These are phyloP conservation scores for Urechis unicinctus DNA, from an alignment of 2,888 invertebrate genomes.

Conservation along the genomic window DNA sequence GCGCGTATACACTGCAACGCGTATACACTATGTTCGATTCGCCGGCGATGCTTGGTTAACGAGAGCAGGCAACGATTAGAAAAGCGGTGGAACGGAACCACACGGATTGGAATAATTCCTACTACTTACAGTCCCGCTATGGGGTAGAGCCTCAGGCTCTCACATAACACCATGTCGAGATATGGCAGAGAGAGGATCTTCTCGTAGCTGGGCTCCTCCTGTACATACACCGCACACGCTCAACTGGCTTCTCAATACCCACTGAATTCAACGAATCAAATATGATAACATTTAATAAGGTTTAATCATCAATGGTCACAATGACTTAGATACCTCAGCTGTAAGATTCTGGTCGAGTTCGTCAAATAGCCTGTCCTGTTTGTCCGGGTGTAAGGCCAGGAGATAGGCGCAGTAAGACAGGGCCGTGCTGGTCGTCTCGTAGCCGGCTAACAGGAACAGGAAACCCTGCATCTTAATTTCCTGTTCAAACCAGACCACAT, in stretches of 20 bases:
- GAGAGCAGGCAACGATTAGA: too few relatives aligned
- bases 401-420: slow-evolving; percentile 53
- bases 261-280: too few relatives aligned
- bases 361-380: slow-evolving; percentile 49
- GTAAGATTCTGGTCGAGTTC: slow-evolving; percentile 47
- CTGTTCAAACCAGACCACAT: too few relatives aligned
- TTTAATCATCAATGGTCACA: too few relatives aligned
- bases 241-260: too few relatives aligned
- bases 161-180: slow-evolving; percentile 51
- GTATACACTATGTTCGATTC: too few relatives aligned
- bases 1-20: too few relatives aligned
- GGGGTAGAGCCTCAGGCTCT: slow-evolving; percentile 51
- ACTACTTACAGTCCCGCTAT: slow-evolving; percentile 40
- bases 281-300: too few relatives aligned
- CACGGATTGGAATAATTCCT: too few relatives aligned
- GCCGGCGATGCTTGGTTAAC: too few relatives aligned
- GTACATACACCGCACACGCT: neutral
- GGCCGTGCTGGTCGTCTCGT: slow-evolving; percentile 55
- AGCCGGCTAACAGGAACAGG: slow-evolving; percentile 55
- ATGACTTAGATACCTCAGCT: slow-evolving; percentile 15
- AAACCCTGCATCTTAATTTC: slow-evolving; percentile 43
- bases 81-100: too few relatives aligned
- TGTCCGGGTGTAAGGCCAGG: slow-evolving; percentile 51
- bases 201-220: slow-evolving; percentile 29
- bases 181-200: slow-evolving; percentile 43